phyloP scores from a whole-genome alignment of 2,113 vertebrate genomes.

The Atlantisia rogersi region DNA sequence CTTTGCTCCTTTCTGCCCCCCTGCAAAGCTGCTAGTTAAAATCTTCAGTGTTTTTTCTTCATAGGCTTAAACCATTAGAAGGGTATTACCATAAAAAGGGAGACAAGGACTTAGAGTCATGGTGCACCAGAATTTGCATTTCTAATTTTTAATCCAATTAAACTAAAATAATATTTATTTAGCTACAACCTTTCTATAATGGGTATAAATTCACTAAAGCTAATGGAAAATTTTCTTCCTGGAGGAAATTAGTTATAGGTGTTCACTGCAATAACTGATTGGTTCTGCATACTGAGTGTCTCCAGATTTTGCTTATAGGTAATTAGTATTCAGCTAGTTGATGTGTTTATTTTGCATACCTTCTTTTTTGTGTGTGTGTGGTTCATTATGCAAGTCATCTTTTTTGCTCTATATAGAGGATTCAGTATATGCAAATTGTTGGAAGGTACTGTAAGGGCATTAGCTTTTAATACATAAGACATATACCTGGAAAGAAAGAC shows the following conservation, averaged over 20 bases:
- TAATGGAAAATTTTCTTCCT: conserved; percentile 58
- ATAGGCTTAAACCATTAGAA: conserved; percentile 86
- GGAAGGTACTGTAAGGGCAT: conserved; percentile 25
- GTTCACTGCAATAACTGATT: conserved; percentile 56
- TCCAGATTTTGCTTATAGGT: conserved; percentile 44
- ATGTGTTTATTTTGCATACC: conserved; percentile 69
- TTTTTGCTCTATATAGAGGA: conserved; percentile 34
- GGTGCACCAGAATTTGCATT: conserved; percentile 78
- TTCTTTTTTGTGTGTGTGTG: neutral
- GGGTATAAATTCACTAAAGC: conserved; percentile 61
- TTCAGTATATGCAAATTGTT: conserved; percentile 45
- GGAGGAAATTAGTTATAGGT: conserved; percentile 63
- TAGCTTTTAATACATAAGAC: conserved; percentile 20
- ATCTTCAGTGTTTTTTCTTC: conserved; percentile 81
- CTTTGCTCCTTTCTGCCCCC: conserved; percentile 85
- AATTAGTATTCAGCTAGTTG: conserved; percentile 51
- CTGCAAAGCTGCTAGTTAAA: conserved; percentile 85
- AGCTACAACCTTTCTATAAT: conserved; percentile 66
- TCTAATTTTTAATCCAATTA: conserved; percentile 84
- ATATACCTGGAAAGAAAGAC: conserved; percentile 27
- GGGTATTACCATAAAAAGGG: conserved; percentile 84
- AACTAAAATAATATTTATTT: conserved; percentile 81
- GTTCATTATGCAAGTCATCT: conserved; percentile 44
- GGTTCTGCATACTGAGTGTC: conserved; percentile 52
- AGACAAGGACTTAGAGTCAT: conserved; percentile 72